These are phyloP conservation scores for Bostrychus sinensis DNA, from an alignment of 2,113 vertebrate genomes.

Conservation along the genomic window DNA sequence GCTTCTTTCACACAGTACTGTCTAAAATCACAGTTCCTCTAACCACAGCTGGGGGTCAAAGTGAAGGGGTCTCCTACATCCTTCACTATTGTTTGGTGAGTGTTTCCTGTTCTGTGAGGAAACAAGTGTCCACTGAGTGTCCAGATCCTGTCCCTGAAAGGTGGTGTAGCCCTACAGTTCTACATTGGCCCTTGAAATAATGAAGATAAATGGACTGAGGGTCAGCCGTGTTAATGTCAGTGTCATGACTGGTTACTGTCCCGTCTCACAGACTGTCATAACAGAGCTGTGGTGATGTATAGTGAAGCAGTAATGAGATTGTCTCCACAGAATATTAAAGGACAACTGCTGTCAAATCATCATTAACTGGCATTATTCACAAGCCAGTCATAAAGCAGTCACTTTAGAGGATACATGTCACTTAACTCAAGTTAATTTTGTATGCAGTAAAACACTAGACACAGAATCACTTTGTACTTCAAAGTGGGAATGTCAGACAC, in stretches of 20 bases:
- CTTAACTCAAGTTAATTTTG: background rate
- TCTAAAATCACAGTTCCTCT: background rate
- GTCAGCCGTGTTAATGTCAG: conserved; percentile 24
- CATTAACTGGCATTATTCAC: background rate
- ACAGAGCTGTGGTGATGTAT: conserved; percentile 3
- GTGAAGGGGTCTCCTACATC: conserved; percentile 65
- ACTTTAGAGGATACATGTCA: background rate
- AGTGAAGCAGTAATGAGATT: conserved; percentile 9
- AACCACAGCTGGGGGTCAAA: conserved; percentile 35
- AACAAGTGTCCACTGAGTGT: conserved; percentile 30
- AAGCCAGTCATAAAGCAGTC: background rate
- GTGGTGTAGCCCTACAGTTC: background rate
- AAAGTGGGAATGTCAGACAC: too few relatives aligned
- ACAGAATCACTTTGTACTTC: too few relatives aligned
- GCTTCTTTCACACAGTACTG: too few relatives aligned
- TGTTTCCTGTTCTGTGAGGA: conserved; percentile 53
- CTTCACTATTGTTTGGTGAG: conserved; percentile 65
- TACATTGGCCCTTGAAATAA: conserved; percentile 24
- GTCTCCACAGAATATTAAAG: background rate
- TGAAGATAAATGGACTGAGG: conserved; percentile 29
- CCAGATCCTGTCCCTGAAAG: conserved; percentile 38
- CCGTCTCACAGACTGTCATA: background rate
- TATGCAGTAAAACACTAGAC: background rate
- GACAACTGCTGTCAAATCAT: conserved; percentile 7
- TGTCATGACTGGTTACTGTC: conserved; percentile 8